A percentile compares a stretch with the other conserved stretches of the same genome.
These are phyloP conservation scores for Heliothis subflexa DNA, from an alignment of 1,140 invertebrate species.

Conservation along the genomic window DNA sequence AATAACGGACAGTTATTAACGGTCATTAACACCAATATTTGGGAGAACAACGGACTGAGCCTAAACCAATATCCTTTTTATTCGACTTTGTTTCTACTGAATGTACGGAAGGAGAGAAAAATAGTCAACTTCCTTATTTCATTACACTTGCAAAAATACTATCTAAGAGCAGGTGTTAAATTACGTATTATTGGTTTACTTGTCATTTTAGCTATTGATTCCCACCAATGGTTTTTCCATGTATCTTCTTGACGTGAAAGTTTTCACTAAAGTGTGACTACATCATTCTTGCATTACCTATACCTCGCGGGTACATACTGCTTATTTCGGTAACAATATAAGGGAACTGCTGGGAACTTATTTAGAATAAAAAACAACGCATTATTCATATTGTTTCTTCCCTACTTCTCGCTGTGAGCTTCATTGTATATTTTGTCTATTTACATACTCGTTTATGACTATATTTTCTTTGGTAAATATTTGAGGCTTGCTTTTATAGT, in stretches of 20 bases:
- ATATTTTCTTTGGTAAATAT: not conserved
- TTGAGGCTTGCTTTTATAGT: constrained; percentile 10
- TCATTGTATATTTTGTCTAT: constrained; percentile 1
- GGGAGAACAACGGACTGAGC: not conserved
- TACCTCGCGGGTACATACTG: not conserved
- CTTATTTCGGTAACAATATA: constrained; percentile 11
- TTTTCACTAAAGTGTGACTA: constrained; percentile 19
- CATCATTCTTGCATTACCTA: constrained; percentile 5
- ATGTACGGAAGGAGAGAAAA: not conserved
- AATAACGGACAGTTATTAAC: constrained; percentile 32
- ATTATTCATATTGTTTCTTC: constrained; percentile 18
- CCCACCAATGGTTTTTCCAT: constrained; percentile 32
- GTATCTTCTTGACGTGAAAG: constrained; percentile 16
- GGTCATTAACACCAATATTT: constrained; percentile 25
- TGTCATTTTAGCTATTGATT: constrained; percentile 37
- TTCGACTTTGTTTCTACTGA: not conserved
- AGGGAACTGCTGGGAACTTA: not conserved
- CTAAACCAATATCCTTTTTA: constrained; percentile 26
- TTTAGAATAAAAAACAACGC: constrained; percentile 19
- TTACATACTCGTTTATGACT: not conserved
- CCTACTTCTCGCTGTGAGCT: not conserved
- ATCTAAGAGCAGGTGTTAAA: constrained; percentile 35
- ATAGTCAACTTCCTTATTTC: constrained; percentile 4
- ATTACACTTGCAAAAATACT: constrained; percentile 12
- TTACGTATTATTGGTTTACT: constrained; percentile 47